Evolutionary conservation across 2,113 vertebrate species (phyloP), one percentile per base, ranked within the genome.

Genomic region (Leucopsar rothschildi): DNA sequence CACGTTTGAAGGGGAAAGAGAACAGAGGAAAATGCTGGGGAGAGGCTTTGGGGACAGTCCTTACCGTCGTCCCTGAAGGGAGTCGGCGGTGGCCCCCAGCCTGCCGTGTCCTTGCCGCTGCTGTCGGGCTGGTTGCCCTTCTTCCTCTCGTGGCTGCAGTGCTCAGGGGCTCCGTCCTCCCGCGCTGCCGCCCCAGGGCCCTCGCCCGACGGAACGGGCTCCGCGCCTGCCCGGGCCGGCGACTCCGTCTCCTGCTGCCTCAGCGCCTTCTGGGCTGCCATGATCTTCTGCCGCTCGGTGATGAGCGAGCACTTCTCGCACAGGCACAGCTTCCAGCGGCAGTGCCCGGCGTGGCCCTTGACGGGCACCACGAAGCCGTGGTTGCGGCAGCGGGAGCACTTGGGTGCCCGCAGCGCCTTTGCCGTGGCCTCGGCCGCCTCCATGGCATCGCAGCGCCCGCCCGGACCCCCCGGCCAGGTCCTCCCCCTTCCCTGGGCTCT

Each of bases 301-400:
- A 99, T 98, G 60, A 99, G 97, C 40, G 92, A 92, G 42, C 98
- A 99, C 90, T 99, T 99, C 64, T 98, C 97, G 40, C 98, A 99
- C 45, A 57, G 50, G 96, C 98, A 99, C 18, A 89, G 88, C 89
- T 98, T 97, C 97, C 98, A 99, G 85, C 85, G 97, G 65, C 98
- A 99, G 20, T 96, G 97, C 15, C 98, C 98, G 1, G 98, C 88
- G 6, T 99, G 98, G 63, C 98, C 98, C 83, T 98, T 98, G 78
- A 98, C 97, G 0, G 97, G 98, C 53, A 98, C 98, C 86, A 98
- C 86, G 27, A 98, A 97, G 35, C 98, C 98, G 0, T 99, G 98
- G 93, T 99, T 98, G 20, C 98, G 95, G 95, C 98, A 99, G 55
- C 98, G 97, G 1, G 98, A 98, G 82, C 98, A 99, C 86, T 98